Conservation (phyloP, 2,888 invertebrate genomes). For the Notodonta ziczac region DNA sequence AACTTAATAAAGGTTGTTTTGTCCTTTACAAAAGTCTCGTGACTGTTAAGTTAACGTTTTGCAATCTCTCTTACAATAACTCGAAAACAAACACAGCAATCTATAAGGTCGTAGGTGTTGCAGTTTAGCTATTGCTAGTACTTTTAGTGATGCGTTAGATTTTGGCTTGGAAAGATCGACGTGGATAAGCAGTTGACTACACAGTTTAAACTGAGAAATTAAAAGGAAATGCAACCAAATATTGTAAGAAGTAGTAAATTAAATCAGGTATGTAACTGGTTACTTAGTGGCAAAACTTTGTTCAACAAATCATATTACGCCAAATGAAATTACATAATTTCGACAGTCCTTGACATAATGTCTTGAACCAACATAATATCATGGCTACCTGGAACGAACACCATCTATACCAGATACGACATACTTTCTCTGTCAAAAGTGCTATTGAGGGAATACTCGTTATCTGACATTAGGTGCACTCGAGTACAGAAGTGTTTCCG, state of each 20-base stretch:
- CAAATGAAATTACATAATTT: not conserved
- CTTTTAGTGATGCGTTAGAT: too few species aligned
- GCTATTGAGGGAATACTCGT: constrained; percentile 20
- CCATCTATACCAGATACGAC: constrained; percentile 13
- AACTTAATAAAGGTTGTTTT: not conserved
- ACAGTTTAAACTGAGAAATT: too few species aligned
- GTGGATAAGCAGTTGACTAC: too few species aligned
- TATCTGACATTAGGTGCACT: constrained; percentile 24
- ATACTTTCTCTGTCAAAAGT: constrained; percentile 24
- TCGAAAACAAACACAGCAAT: not conserved
- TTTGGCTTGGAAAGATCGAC: too few species aligned
- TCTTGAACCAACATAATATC: not conserved
- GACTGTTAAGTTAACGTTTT: constrained; percentile 5
- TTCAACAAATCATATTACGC: not conserved
- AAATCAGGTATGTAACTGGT: too few species aligned
- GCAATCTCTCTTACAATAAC: constrained; percentile 1
- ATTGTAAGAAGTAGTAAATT: too few species aligned
- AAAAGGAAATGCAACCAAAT: too few species aligned
- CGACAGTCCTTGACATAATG: not conserved
- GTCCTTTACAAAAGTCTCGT: constrained; percentile 2
- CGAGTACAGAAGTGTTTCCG: constrained; percentile 18
- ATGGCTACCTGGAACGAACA: constrained; percentile 3
- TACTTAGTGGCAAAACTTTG: too few species aligned
- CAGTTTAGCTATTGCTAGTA: not conserved
- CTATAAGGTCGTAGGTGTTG: not conserved